These are phyloP conservation scores for Peromyscus aztecus DNA, from an alignment of 2,797 vertebrate genomes.

Conservation along the genomic window DNA sequence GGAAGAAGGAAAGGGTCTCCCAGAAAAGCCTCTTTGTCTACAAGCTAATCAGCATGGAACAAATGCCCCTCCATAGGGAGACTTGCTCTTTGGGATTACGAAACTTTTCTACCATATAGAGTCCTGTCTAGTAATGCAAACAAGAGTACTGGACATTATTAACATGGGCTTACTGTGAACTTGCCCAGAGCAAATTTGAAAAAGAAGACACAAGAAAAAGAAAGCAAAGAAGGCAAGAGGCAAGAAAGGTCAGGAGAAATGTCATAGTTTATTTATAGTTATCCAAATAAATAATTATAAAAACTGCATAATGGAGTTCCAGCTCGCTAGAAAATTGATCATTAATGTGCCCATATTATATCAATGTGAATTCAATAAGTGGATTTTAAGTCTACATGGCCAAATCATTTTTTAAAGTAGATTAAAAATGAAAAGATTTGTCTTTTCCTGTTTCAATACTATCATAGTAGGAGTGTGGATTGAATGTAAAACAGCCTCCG, in stretches of 20 bases:
- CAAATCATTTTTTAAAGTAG: constrained; percentile 19
- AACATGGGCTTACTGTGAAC: not conserved
- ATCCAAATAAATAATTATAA: constrained; percentile 52
- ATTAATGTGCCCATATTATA: not conserved
- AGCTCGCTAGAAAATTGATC: not conserved
- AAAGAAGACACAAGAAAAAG: not conserved
- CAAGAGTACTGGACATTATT: not conserved
- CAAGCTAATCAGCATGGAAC: not conserved
- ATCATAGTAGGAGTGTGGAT: not conserved
- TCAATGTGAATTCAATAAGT: not conserved
- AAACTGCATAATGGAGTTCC: not conserved
- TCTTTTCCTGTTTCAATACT: not conserved
- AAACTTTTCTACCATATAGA: constrained; percentile 6
- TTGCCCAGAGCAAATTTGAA: not conserved
- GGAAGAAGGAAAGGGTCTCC: accelerated
- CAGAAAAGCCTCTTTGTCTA: not conserved
- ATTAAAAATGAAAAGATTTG: not conserved
- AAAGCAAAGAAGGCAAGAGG: not conserved
- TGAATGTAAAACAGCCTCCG: not conserved
- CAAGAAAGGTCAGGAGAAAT: constrained; percentile 14
- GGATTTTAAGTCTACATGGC: constrained; percentile 44
- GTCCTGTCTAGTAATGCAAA: not conserved
- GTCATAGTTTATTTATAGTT: not conserved
- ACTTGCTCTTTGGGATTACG: not conserved
- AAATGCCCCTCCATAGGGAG: not conserved